Base-by-base conservation (phyloP, 2,113 vertebrate genomes). In the Cygnus atratus region DNA sequence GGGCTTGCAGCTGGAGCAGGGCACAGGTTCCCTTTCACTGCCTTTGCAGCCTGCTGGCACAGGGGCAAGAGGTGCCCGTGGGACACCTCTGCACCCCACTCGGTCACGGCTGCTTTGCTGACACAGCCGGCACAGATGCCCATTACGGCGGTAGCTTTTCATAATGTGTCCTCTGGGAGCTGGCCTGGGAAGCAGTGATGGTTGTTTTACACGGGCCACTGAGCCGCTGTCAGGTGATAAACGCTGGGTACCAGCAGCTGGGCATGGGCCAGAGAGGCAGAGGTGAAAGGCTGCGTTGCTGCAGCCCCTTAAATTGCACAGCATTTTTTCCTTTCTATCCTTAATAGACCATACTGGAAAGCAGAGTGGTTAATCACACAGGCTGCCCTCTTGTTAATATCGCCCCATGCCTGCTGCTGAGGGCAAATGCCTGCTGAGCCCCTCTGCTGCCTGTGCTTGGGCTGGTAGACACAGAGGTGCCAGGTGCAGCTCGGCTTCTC, bases 281-380 rank as follows among this genome's bases (percentile, higher is more conserved):
- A 44, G 31, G 54, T 72, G 2, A 43, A 67, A 68, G 25, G 57
- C 58, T 52, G 25, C 6, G 5, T 46, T 11, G 0, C 29, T 24
- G 57, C 8, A 3, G 22, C 39, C 9, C 52, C 29, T 31, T 3
- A 3, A 77, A 44, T 13, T 0, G 0, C 1, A 10, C 37, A 44
- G 55, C 6, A 0, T 1, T 35, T 82, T 52, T 61, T n/a, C 10
- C 7, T 79, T 68, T 0, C 0, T 2, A 3, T 43, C 46, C 54
- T 37, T 37, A 52, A 24, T 2, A 31, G 58, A 50, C 16, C 5
- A 0, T 9, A 10, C 4, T 13, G 48, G 37, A n/a, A n/a, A 63
- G 62, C 24, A 31, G 10, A 63, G 43, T 1, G 0, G 48, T 4
- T 10, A 61, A 6, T 25, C 87, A 0, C 33, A 7, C 43, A 87